These are phyloP conservation scores for Eupristina koningsbergeri DNA, from an alignment of 1,140 invertebrate genomes.

Conservation along the genomic window DNA sequence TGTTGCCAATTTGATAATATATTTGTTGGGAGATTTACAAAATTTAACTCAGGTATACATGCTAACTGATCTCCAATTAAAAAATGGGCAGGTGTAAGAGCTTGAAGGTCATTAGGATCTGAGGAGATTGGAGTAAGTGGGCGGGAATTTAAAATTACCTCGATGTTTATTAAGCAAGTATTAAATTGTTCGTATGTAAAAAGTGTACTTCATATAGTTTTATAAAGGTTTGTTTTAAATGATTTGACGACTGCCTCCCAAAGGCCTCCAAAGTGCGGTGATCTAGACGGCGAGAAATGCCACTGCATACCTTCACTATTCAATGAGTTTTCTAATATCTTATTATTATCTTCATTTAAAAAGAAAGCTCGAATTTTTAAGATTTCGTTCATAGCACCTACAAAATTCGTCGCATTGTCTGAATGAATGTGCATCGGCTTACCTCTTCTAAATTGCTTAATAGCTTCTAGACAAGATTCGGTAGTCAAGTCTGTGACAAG, in stretches of 20 bases:
- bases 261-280: no score
- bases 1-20: not conserved
- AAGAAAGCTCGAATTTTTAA: not conserved
- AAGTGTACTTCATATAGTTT: not conserved
- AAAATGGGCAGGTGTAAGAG: not conserved
- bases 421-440: no score
- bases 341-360: not conserved
- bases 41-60: not conserved
- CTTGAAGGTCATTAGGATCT: not conserved
- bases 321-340: not conserved
- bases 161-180: not conserved
- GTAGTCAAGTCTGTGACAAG: constrained; percentile 47
- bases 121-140: not conserved
- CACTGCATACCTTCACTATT: not conserved
- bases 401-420: no score
- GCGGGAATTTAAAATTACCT: not conserved
- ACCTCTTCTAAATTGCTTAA: not conserved
- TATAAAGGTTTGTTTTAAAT: not conserved
- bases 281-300: no score
- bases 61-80: no score
- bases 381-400: no score
- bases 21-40: not conserved
- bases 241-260: no score
- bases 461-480: not conserved
- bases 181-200: no score